Conservation (phyloP, 2,797 vertebrate species). For the Spinus olivaceus region DNA sequence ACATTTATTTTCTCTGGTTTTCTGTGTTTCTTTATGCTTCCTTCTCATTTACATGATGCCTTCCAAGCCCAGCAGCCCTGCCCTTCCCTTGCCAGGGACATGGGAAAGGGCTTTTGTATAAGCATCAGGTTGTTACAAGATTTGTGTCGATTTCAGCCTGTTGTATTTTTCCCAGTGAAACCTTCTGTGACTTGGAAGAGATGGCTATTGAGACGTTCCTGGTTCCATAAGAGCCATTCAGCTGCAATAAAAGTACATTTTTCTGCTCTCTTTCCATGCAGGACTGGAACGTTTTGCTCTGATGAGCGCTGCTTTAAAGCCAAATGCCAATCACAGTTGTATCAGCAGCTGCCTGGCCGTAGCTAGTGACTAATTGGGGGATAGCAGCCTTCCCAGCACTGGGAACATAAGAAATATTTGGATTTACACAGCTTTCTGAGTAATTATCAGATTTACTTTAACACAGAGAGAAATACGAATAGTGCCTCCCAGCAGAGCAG, state of each 20-base stretch:
- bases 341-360: conserved; percentile 1
- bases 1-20: not conserved
- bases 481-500: not conserved
- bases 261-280: not conserved
- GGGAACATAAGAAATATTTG: conserved; percentile 1
- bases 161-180: conserved; percentile 23
- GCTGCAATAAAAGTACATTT: conserved; percentile 31
- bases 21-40: not conserved
- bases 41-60: not conserved
- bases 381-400: not conserved
- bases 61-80: not conserved
- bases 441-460: conserved; percentile 37
- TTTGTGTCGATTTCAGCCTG: not conserved
- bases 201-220: not conserved
- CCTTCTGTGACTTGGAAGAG: not conserved
- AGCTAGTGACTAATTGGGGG: conserved; percentile 24
- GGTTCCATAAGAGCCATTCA: conserved; percentile 43
- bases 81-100: not conserved
- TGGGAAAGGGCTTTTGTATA: not conserved
- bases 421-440: conserved; percentile 11
- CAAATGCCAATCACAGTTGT: conserved; percentile 30
- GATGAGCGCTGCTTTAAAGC: conserved; percentile 15
- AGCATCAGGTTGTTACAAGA: not conserved
- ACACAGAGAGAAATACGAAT: not conserved
- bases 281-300: conserved; percentile 41